Evolutionary conservation across 2,113 vertebrate species (phyloP), one percentile per base, ranked within the genome.

Genomic region (Trichechus manatus): DNA sequence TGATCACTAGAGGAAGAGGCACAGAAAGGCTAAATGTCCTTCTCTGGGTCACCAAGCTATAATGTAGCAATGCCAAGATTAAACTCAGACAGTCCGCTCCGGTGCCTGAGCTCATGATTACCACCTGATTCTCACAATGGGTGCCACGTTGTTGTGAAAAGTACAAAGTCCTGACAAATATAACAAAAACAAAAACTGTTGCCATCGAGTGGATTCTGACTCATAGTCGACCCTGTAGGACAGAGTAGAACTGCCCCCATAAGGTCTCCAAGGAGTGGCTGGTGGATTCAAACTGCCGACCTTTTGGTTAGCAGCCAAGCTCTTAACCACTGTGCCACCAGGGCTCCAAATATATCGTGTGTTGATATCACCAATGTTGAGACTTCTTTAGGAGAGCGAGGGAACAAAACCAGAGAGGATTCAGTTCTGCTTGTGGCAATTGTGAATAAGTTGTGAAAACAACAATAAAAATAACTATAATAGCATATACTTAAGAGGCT

Each of bases 111-210:
- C 29, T 87, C n/a, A 83, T 8, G 4, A 27, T 19, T 9, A 6
- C 7, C 0, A 33, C 7, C 0, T 9, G 8, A 14, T 14, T 72
- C 27, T 50, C 42, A 23, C 10, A 1, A 2, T 0, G 0, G 39
- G 36, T 27, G 7, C 50, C 23, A 0, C 25, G 1, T 3, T 17
- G 29, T 31, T 33, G 6, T 20, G 25, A 33, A 79, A 85, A 68
- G 33, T 8, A 59, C 3, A 15, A 17, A 27, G 3, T 27, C 42
- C 13, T 1, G 4, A 13, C 4, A 29, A 33, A 10, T 47, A 47
- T 47, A 47, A 7, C 47, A 47, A 47, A 47, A 47, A 47, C 10
- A 47, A 47, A 47, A 47, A 7, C 47, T 47, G 10, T 47, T 47
- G 47, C 47, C 47, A 47, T 47, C 47, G 10, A 47, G 47, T 47